Percentiles rank a stretch among this genome's conserved stretches.
Conservation (phyloP, 2,113 vertebrate genomes). For the Orthonyx spaldingii region DNA sequence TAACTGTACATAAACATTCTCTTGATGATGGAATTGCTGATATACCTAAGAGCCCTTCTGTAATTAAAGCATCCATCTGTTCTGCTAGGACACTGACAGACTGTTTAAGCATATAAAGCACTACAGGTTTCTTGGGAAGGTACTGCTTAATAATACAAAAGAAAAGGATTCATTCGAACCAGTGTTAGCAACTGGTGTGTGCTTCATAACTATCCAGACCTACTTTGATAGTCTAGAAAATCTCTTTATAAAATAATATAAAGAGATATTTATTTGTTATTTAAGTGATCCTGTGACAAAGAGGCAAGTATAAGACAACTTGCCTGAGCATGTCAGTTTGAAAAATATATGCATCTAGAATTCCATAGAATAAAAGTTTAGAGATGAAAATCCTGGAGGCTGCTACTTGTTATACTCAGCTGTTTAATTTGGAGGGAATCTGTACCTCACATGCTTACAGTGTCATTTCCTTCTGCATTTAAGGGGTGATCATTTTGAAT, state of each 20-base stretch:
- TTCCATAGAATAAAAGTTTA: neutral
- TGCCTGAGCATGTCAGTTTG: neutral
- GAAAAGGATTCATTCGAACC: neutral
- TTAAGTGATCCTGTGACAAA: neutral
- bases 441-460: neutral
- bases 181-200: neutral
- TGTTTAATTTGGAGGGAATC: neutral
- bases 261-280: neutral
- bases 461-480: rapidly evolving
- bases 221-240: neutral
- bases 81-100: neutral
- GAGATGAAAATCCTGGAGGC: neutral
- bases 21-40: neutral
- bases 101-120: neutral
- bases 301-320: neutral
- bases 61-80: slow-evolving; percentile 47
- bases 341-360: neutral
- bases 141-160: neutral
- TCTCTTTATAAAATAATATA: neutral
- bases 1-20: neutral
- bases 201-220: neutral
- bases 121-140: neutral
- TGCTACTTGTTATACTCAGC: neutral
- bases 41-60: neutral
- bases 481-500: neutral